Evolutionary conservation across 2,113 vertebrate genomes (phyloP).

Genomic region (Austrofundulus limnaeus): DNA sequence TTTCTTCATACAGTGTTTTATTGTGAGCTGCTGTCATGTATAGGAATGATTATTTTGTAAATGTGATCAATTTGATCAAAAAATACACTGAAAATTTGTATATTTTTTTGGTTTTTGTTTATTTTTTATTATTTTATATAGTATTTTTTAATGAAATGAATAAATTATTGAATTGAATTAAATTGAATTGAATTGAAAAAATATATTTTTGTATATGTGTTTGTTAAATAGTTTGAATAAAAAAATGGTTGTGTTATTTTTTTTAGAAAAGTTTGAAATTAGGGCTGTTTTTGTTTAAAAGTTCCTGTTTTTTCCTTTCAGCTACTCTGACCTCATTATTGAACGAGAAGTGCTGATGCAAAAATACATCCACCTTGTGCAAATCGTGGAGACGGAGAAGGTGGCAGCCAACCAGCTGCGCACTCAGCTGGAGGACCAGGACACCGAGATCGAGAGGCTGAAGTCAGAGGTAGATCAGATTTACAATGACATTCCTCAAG

Average conservation of each 20-base stretch:
- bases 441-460: conserved; percentile 95
- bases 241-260: not conserved
- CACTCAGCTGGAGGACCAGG: conserved; percentile 97
- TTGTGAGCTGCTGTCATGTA: not conserved
- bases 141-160: not conserved
- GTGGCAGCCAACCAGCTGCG: conserved; percentile 95
- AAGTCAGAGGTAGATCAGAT: conserved; percentile 87
- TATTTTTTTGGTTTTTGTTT: not conserved
- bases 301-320: conserved; percentile 54
- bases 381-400: conserved; percentile 98
- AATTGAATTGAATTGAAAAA: no score
- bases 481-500: not conserved
- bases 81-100: not conserved
- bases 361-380: conserved; percentile 96
- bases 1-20: no score
- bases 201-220: not conserved
- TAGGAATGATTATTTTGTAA: not conserved
- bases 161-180: no score
- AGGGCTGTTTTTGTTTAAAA: not conserved
- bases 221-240: not conserved
- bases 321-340: conserved; percentile 93
- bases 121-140: not conserved
- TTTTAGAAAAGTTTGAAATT: not conserved
- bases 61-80: no score
- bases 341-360: conserved; percentile 96